Conservation (phyloP, 2,113 vertebrate genomes). For the Prochilodus magdalenae region DNA sequence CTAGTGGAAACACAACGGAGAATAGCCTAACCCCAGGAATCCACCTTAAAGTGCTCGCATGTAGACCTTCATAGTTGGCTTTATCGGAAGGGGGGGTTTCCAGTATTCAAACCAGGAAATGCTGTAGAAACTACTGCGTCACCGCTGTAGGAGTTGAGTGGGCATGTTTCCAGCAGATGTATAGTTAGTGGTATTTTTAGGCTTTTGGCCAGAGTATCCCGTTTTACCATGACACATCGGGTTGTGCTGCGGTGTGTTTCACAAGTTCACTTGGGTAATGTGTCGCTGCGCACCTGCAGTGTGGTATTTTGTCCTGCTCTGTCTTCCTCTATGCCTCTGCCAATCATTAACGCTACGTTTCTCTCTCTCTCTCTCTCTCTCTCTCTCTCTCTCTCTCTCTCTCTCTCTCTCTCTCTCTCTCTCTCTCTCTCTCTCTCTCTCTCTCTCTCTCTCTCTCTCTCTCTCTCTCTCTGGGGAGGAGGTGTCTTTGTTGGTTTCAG, state of each 20-base stretch:
- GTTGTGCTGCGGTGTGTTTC: not conserved
- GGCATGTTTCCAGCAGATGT: not conserved
- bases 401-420: not conserved
- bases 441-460: not conserved
- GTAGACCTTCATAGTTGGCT: not conserved
- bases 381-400: not conserved
- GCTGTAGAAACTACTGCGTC: not conserved
- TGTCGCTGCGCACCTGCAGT: not conserved
- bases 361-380: not conserved
- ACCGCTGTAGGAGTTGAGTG: not conserved
- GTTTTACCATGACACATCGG: not conserved
- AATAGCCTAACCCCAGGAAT: not conserved
- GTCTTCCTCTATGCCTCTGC: constrained; percentile 3
- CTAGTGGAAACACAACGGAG: no score
- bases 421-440: not conserved
- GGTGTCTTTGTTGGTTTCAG: constrained; percentile 40
- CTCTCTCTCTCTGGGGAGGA: constrained; percentile 5
- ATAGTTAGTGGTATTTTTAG: not conserved
- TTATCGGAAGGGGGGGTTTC: not conserved
- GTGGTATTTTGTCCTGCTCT: not conserved
- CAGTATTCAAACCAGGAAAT: not conserved
- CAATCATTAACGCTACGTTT: constrained; percentile 14
- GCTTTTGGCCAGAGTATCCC: not conserved
- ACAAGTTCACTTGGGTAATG: not conserved
- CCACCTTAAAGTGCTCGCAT: not conserved